Evolutionary conservation across 2,888 invertebrate genomes (phyloP).

Genomic region (Thecocarcelia acutangulata): DNA sequence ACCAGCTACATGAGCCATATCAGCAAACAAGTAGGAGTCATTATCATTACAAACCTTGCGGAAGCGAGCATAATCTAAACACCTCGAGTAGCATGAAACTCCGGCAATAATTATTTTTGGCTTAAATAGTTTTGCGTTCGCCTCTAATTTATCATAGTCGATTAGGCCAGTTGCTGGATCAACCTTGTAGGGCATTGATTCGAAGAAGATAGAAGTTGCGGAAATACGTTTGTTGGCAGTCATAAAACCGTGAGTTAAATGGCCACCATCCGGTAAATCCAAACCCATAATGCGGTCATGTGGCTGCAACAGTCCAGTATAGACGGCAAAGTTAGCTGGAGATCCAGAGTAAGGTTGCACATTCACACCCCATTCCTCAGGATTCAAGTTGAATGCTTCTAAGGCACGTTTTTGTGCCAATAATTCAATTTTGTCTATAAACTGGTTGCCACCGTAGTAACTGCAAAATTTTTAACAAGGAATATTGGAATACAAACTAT

Average conservation of each 20-base stretch:
- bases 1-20: slow-evolving; percentile 98
- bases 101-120: slow-evolving; percentile 97
- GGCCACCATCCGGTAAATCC: slow-evolving; percentile 98
- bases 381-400: slow-evolving; percentile 89
- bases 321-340: slow-evolving; percentile 98
- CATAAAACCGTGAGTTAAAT: slow-evolving; percentile 95
- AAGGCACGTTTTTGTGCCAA: slow-evolving; percentile 93
- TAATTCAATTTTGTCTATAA: slow-evolving; percentile 95
- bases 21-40: slow-evolving; percentile 93
- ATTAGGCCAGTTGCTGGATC: slow-evolving; percentile 92
- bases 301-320: slow-evolving; percentile 93
- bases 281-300: slow-evolving; percentile 98
- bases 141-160: slow-evolving; percentile 93
- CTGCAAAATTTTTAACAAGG: slow-evolving; percentile 81
- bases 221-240: slow-evolving; percentile 95
- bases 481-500: no score
- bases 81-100: slow-evolving; percentile 95
- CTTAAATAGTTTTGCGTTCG: slow-evolving; percentile 92
- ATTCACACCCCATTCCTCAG: slow-evolving; percentile 97
- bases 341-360: slow-evolving; percentile 98
- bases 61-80: slow-evolving; percentile 95
- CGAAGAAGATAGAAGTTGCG: slow-evolving; percentile 98
- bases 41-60: slow-evolving; percentile 91
- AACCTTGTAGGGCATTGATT: slow-evolving; percentile 98
- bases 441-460: slow-evolving; percentile 98